Base-by-base conservation (phyloP, 92 coral and sea anemone genomes). In the Parazoanthus swiftii region DNA sequence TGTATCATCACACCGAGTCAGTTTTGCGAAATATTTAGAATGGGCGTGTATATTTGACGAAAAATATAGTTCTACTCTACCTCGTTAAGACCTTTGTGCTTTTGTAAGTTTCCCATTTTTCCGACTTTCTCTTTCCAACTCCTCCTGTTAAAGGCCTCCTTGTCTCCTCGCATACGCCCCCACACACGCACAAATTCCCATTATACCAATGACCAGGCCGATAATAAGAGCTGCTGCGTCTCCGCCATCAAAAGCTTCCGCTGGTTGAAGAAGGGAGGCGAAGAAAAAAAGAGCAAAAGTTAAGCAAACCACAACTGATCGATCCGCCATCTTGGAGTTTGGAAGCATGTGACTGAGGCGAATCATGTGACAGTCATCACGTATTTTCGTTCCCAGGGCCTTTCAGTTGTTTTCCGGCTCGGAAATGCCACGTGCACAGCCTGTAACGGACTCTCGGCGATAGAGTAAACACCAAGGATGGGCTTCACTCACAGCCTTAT, bases 161-260 rank as follows among this genome's bases (percentile, higher is more conserved):
- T 96, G 98, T 88, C 98, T 87, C 74, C 99, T 92, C 51, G 99
- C 98, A 89, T 97, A 97, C 33, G 98, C 99, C 56, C 99, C 99
- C 39, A 97, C 91, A 81, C 99, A 97, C 59, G 99, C 99, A 91
- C 99, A 97, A 82, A 97, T 95, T 21, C 98, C 97, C 99, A 97
- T 97, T 85, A 95, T 94, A 37, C 99, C 99, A 79, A 97, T 88
- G 20, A 95, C 79, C n/a, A 97, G 94, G 46, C 99, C 99, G 65
- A 97, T 91, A 43, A 97, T 97, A 71, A 97, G 94, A 18, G 99
- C 99, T 83, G 96, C 93, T 46, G 98, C 98, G 89, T 97, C 99
- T 79, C 99, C 99, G 20, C 98, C 99, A 58, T 97, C 99, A 88
- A 95, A 97, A 13, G 98, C 99, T 68, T 95, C 89, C 72, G 91